These are phyloP conservation scores for Atopsyche davidsoni DNA, from an alignment of 1,140 invertebrate genomes.

Conservation along the genomic window DNA sequence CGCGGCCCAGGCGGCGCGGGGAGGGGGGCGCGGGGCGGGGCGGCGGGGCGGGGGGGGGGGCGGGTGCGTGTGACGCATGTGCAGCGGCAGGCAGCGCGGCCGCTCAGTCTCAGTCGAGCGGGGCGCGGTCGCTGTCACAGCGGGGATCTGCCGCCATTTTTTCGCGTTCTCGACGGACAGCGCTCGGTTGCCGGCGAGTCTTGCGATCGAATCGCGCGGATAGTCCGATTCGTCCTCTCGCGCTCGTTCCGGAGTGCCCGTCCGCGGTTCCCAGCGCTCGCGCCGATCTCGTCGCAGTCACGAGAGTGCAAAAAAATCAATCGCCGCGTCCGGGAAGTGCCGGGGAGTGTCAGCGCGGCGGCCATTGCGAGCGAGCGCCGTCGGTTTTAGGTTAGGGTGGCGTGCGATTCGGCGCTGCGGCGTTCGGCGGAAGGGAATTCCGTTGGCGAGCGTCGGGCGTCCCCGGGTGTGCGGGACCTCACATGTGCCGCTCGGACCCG, in stretches of 20 bases:
- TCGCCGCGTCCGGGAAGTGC: slow-evolving; percentile 20
- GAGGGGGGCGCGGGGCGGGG: too few relatives aligned
- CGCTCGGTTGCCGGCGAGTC: slow-evolving; percentile 20
- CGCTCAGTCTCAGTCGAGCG: slow-evolving; percentile 19
- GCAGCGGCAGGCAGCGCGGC: slow-evolving; percentile 9
- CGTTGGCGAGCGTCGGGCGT: slow-evolving; percentile 8
- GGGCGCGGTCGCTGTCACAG: slow-evolving; percentile 22
- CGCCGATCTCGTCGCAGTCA: slow-evolving; percentile 9
- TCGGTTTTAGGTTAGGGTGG: slow-evolving; percentile 22
- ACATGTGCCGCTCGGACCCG: slow-evolving; percentile 13
- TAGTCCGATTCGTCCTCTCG: slow-evolving; percentile 15
- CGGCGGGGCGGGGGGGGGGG: too few relatives aligned
- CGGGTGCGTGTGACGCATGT: slow-evolving; percentile 18
- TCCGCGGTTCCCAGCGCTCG: slow-evolving; percentile 10
- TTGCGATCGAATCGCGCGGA: slow-evolving; percentile 14
- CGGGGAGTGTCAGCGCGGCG: slow-evolving; percentile 21
- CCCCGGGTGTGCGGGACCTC: slow-evolving; percentile 12
- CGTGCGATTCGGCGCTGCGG: slow-evolving; percentile 13
- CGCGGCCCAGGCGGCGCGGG: too few relatives aligned
- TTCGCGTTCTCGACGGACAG: slow-evolving; percentile 20
- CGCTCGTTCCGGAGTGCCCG: slow-evolving; percentile 15
- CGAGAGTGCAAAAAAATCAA: slow-evolving; percentile 18
- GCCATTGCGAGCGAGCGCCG: slow-evolving; percentile 17
- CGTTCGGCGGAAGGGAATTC: slow-evolving; percentile 1
- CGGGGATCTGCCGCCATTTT: slow-evolving; percentile 22